Percentiles rank a stretch among this genome's conserved stretches.
Conservation (phyloP, 1,140 invertebrate species). For the Bombyx mori region ASM3026992v2 NC_085119.1:16328501-16329000, state of each 20-base stretch:
- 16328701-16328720: neutral
- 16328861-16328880: slow-evolving; percentile 2
- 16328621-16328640: too few relatives aligned
- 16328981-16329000: slow-evolving; percentile 46
- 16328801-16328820: too few relatives aligned
- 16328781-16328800: too few relatives aligned
- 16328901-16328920: slow-evolving; percentile 17
- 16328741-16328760: neutral
- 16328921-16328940: slow-evolving; percentile 54
- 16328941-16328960: slow-evolving; percentile 56
- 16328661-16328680: too few relatives aligned
- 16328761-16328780: neutral
- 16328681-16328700: neutral
- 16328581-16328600: neutral
- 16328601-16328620: too few relatives aligned
- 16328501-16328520: slow-evolving; percentile 54
- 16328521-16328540: slow-evolving; percentile 33
- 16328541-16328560: slow-evolving; percentile 52
- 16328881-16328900: slow-evolving; percentile 12
- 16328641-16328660: too few relatives aligned
- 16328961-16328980: slow-evolving; percentile 61
- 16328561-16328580: neutral
- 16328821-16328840: too few relatives aligned
- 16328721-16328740: neutral
- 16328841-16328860: neutral